Evolutionary conservation across 2,113 vertebrate genomes (phyloP).

Genomic region (Apodemus speciosus): DNA sequence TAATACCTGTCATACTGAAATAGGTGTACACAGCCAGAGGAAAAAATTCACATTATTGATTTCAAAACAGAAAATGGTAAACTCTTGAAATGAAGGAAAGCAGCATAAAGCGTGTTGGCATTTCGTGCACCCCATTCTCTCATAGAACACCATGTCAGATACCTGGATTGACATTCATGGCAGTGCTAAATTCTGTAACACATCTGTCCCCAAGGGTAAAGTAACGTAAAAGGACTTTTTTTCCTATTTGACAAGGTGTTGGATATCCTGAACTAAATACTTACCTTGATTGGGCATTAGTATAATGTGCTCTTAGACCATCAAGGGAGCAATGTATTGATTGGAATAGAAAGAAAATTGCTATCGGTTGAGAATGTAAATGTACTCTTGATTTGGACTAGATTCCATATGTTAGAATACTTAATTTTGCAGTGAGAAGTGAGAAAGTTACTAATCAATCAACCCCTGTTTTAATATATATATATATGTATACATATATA

Average conservation of each 20-base stretch:
- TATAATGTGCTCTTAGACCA: not conserved
- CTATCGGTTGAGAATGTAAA: not conserved
- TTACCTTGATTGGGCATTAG: not conserved
- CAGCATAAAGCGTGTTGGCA: not conserved
- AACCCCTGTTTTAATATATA: not conserved
- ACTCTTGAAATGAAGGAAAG: not conserved
- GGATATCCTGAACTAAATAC: not conserved
- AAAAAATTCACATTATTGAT: not conserved
- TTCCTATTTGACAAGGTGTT: not conserved
- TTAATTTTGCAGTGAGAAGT: not conserved
- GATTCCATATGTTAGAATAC: not conserved
- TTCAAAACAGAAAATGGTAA: slow-evolving; percentile 28
- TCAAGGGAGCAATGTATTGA: not conserved
- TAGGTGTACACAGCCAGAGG: not conserved
- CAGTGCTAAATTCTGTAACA: not conserved
- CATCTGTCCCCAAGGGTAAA: not conserved
- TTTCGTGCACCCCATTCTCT: not conserved
- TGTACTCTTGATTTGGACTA: not conserved
- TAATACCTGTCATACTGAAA: not conserved
- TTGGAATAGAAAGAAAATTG: not conserved
- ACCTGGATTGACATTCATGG: not conserved
- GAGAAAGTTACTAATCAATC: not conserved
- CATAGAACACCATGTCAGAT: not conserved
- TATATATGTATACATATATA: too few relatives aligned
- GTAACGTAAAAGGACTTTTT: not conserved